Conservation (phyloP, 2,797 vertebrate species). For the Triplophysa bombifrons region DNA sequence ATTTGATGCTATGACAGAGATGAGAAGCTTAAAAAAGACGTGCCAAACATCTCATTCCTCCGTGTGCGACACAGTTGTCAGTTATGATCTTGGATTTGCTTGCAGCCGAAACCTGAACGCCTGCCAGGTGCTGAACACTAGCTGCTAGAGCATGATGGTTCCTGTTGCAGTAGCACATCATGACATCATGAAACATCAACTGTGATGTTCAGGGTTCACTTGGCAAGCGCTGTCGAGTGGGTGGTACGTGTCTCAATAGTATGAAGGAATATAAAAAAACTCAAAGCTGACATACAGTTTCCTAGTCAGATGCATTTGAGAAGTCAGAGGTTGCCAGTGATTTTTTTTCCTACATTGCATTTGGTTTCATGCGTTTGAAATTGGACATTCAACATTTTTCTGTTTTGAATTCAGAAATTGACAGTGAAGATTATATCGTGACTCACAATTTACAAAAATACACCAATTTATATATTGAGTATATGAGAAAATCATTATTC, state of each 20-base stretch:
- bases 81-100: conserved; percentile 28
- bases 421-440: not conserved
- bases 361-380: not conserved
- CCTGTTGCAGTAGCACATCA: conserved; percentile 16
- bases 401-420: not conserved
- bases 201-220: conserved; percentile 11
- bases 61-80: conserved; percentile 8
- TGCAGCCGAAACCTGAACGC: conserved; percentile 13
- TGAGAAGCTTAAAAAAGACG: not conserved
- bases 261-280: not conserved
- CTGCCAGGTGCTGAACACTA: conserved; percentile 24
- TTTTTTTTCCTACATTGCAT: not conserved
- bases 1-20: conserved; percentile 24
- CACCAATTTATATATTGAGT: not conserved
- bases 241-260: not conserved
- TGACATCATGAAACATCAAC: conserved; percentile 11
- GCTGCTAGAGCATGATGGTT: conserved; percentile 1
- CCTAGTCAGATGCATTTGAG: not conserved
- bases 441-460: not conserved
- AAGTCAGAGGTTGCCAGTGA: not conserved
- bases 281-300: not conserved
- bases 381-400: not conserved
- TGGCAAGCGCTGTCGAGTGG: conserved; percentile 17
- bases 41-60: not conserved
- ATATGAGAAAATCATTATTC: not conserved